Percentiles rank a stretch among this genome's conserved stretches.
Evolutionary conservation across 1,140 invertebrate species (phyloP).

Genomic region (Calycopis cecrops): DNA sequence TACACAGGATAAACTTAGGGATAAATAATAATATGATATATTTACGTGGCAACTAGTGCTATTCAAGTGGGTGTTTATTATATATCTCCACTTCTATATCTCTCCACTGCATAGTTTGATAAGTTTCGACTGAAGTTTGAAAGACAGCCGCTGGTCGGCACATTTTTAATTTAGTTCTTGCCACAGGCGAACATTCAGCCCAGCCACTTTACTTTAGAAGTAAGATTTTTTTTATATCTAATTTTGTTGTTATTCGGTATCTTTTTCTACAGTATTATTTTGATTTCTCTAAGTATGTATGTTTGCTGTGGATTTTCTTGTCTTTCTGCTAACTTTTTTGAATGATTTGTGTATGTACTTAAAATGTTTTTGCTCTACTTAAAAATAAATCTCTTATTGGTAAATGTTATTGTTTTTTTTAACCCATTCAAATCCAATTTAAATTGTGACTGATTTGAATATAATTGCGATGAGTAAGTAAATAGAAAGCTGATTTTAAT

Average conservation of each 20-base stretch:
- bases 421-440: too few relatives aligned
- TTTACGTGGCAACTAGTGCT: too few relatives aligned
- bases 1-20: too few relatives aligned
- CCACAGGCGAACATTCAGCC: slow-evolving; percentile 7
- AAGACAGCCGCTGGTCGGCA: slow-evolving; percentile 11
- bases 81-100: too few relatives aligned
- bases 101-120: too few relatives aligned
- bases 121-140: not conserved
- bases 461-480: too few relatives aligned
- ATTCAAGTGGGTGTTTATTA: too few relatives aligned
- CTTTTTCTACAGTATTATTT: slow-evolving; percentile 23
- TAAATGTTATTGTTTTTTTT: slow-evolving; percentile 18
- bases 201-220: slow-evolving; percentile 1
- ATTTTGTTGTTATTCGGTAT: slow-evolving; percentile 10
- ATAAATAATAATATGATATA: too few relatives aligned
- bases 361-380: slow-evolving; percentile 47
- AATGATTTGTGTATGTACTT: slow-evolving; percentile 37
- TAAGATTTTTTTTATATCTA: slow-evolving; percentile 6
- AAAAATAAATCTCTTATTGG: slow-evolving; percentile 56
- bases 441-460: too few relatives aligned
- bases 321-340: slow-evolving; percentile 36
- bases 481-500: too few relatives aligned
- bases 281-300: slow-evolving; percentile 16
- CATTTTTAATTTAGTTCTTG: slow-evolving; percentile 9
- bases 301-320: slow-evolving; percentile 18